Evolutionary conservation across 2,888 invertebrate species (phyloP).

Genomic region (Temnothorax ravouxi): DNA sequence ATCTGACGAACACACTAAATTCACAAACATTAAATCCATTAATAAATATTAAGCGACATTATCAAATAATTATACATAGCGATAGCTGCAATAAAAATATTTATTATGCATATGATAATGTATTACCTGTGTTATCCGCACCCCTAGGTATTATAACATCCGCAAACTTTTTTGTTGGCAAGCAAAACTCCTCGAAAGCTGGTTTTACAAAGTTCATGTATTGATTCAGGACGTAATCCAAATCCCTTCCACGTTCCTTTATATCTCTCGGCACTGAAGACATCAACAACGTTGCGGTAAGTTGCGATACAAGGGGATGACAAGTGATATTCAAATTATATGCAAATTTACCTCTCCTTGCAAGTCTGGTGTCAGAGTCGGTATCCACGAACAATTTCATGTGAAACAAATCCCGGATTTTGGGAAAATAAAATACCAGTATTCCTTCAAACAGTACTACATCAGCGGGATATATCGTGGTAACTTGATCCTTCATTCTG

Average conservation of each 20-base stretch:
- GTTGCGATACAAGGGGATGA: neutral
- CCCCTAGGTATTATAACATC: constrained; percentile 99
- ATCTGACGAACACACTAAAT: constrained; percentile 41
- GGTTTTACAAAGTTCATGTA: constrained; percentile 99
- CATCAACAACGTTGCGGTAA: constrained; percentile 31
- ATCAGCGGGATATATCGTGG: constrained; percentile 97
- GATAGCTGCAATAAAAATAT: constrained; percentile 32
- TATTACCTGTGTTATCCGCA: constrained; percentile 97
- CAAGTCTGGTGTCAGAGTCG: constrained; percentile 98
- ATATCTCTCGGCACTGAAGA: constrained; percentile 96
- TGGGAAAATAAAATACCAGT: constrained; percentile 98
- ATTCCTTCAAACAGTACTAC: constrained; percentile 99
- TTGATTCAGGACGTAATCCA: constrained; percentile 97
- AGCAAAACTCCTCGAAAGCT: constrained; percentile 99
- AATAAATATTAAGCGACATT: constrained; percentile 27
- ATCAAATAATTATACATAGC: constrained; percentile 16
- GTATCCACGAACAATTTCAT: constrained; percentile 99
- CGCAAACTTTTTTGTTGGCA: constrained; percentile 99
- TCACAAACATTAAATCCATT: constrained; percentile 33
- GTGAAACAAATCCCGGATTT: constrained; percentile 97
- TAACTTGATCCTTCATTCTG: constrained; percentile 88
- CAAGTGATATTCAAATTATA: neutral
- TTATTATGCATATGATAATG: constrained; percentile 5
- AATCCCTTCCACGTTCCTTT: constrained; percentile 96
- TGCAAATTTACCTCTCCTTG: constrained; percentile 93